These are phyloP conservation scores for Parauchenoglanis punctatus DNA, from an alignment of 2,797 vertebrate genomes.

Conservation along the genomic window DNA sequence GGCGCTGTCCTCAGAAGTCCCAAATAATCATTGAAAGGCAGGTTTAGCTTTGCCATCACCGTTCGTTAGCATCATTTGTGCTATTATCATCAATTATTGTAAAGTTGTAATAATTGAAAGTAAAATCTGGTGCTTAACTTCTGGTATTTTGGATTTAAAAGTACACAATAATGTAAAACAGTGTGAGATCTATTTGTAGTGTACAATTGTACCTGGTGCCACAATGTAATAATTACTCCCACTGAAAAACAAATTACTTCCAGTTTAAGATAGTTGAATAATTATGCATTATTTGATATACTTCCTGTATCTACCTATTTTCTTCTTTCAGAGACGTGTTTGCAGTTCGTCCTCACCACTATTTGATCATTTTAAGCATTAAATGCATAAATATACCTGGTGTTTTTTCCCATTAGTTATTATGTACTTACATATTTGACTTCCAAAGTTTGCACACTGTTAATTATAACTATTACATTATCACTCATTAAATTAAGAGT, in stretches of 20 bases:
- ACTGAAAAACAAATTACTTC: not conserved
- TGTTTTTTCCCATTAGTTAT: not conserved
- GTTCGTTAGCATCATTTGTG: too few species aligned
- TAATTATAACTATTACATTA: not conserved
- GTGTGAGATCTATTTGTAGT: not conserved
- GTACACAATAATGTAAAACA: not conserved
- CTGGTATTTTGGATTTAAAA: not conserved
- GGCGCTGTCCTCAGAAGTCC: too few species aligned
- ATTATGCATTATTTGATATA: not conserved
- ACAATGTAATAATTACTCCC: not conserved
- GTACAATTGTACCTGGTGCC: not conserved
- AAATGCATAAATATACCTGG: not conserved
- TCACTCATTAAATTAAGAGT: not conserved
- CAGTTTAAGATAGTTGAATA: not conserved
- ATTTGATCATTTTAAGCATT: not conserved
- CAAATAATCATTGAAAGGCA: too few species aligned
- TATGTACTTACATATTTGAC: constrained; percentile 5
- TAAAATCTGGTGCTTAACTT: not conserved
- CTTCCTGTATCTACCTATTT: not conserved
- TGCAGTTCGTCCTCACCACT: not conserved
- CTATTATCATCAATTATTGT: too few species aligned
- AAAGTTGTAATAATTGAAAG: too few species aligned
- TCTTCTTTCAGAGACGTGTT: not conserved
- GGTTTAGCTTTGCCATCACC: too few species aligned
- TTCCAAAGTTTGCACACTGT: not conserved